phyloP scores from a whole-genome alignment of 2,888 invertebrate genomes.

The Chaitophorus viminalis region DNA sequence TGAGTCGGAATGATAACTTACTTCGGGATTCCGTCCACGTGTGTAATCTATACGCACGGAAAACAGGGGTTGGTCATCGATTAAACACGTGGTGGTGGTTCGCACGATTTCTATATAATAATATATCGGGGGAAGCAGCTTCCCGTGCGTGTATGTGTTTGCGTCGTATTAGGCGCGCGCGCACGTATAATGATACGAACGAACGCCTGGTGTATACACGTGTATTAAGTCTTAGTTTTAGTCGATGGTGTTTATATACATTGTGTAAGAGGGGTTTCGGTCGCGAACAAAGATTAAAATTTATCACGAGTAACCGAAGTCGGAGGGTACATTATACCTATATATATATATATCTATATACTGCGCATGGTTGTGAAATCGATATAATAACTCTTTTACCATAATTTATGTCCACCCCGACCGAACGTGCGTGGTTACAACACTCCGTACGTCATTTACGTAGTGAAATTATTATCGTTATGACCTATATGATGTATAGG shows the following conservation, averaged over 20 bases:
- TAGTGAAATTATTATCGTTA: not conserved
- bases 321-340: too few species aligned
- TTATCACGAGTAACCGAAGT: not conserved
- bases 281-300: constrained; percentile 21
- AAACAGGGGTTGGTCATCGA: constrained; percentile 32
- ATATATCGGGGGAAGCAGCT: not conserved
- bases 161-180: too few species aligned
- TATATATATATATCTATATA: not conserved
- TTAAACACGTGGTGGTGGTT: constrained; percentile 49
- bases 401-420: not conserved
- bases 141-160: not conserved
- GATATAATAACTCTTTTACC: not conserved
- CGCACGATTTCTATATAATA: constrained; percentile 4
- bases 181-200: not conserved
- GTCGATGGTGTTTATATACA: not conserved
- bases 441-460: not conserved
- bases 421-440: not conserved
- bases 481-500: too few species aligned
- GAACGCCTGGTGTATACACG: not conserved
- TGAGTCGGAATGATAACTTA: constrained; percentile 22
- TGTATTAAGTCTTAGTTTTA: not conserved
- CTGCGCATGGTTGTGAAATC: not conserved
- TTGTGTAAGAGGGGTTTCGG: not conserved
- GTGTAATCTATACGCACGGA: not conserved
- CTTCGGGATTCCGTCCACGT: not conserved